Evolutionary conservation across 2,113 vertebrate species (phyloP).

Genomic region (Poeciliopsis turrubarensis): DNA sequence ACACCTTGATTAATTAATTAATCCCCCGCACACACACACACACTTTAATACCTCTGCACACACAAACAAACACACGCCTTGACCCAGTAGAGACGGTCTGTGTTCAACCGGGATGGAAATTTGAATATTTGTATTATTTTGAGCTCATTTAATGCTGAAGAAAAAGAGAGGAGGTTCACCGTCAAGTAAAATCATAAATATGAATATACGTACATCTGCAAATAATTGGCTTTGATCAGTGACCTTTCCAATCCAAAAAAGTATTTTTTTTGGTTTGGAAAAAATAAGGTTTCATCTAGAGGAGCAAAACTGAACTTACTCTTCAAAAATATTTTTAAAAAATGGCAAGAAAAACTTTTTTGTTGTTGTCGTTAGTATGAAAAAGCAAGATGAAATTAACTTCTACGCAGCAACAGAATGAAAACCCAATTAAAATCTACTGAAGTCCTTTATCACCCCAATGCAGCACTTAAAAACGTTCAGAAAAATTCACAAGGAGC

Average conservation of each 20-base stretch:
- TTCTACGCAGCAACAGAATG: background rate
- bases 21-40: background rate
- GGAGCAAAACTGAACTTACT: background rate
- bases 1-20: slow-evolving; percentile 2
- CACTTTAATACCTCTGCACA: background rate
- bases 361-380: too few species aligned
- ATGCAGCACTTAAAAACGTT: background rate
- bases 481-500: background rate
- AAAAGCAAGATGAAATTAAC: too few species aligned
- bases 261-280: background rate
- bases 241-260: background rate
- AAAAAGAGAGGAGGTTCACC: too few species aligned
- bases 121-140: background rate
- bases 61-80: background rate
- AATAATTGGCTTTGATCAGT: background rate
- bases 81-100: background rate
- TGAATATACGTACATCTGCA: too few species aligned
- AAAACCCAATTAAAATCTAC: background rate
- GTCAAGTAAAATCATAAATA: too few species aligned
- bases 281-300: background rate
- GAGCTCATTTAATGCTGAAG: too few species aligned
- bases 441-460: background rate
- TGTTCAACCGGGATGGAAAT: too few species aligned
- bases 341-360: background rate
- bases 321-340: background rate